Conservation (phyloP, 2,797 vertebrate genomes). For the Aplochiton taeniatus region DNA sequence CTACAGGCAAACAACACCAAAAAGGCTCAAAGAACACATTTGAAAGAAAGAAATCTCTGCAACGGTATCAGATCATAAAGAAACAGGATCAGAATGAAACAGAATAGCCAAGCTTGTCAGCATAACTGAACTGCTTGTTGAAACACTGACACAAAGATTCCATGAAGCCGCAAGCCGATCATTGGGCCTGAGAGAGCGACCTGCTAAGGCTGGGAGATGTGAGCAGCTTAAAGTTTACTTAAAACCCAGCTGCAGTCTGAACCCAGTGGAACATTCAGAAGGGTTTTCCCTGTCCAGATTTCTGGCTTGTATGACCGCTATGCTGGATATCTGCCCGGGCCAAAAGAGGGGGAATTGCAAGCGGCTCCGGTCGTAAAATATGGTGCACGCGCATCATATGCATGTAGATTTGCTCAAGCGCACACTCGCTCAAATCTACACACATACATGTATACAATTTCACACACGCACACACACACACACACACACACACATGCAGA, state of each 20-base stretch:
- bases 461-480: too few species aligned
- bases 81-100: slow-evolving; percentile 2
- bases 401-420: neutral
- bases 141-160: neutral
- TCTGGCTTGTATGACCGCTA: slow-evolving; percentile 23
- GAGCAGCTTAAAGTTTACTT: neutral
- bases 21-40: too few species aligned
- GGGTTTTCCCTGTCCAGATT: neutral
- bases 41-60: too few species aligned
- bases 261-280: neutral
- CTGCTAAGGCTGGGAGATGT: slow-evolving; percentile 4
- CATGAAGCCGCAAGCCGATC: slow-evolving; percentile 6
- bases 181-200: slow-evolving; percentile 15
- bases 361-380: slow-evolving; percentile 24
- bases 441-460: too few species aligned
- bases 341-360: slow-evolving; percentile 20
- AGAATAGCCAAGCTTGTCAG: too few species aligned
- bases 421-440: too few species aligned
- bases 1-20: too few species aligned
- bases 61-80: neutral
- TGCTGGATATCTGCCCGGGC: slow-evolving; percentile 20
- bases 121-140: too few species aligned
- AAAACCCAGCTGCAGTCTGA: slow-evolving; percentile 4
- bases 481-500: too few species aligned
- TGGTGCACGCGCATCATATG: slow-evolving; percentile 17